A percentile compares a stretch with the other conserved stretches of the same genome.
Evolutionary conservation across 2,113 vertebrate genomes (phyloP).

Genomic region (Semicossyphus pulcher): DNA sequence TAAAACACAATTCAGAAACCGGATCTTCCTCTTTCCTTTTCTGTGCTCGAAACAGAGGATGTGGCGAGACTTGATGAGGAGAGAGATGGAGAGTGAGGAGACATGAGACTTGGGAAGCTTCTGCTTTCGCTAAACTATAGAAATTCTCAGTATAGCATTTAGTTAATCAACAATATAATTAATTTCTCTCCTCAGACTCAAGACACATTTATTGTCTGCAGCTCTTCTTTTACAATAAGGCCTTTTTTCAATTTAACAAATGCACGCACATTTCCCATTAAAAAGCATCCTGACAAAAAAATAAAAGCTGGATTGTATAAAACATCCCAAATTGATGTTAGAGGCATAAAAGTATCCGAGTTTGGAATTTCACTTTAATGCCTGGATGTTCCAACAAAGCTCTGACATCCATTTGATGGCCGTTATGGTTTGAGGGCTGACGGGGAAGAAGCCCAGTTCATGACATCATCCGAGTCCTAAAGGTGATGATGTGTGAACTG

Average conservation of each 20-base stretch:
- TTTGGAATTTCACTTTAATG: conserved; percentile 21
- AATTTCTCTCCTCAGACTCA: no score
- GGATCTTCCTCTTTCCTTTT: conserved; percentile 80
- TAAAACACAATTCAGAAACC: conserved; percentile 82
- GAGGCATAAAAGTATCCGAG: not conserved
- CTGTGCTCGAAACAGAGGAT: conserved; percentile 70
- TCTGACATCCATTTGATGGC: conserved; percentile 16
- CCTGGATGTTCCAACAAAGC: conserved; percentile 25
- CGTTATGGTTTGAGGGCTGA: conserved; percentile 7
- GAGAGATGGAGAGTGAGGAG: conserved; percentile 57
- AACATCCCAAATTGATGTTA: conserved; percentile 11
- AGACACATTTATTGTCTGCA: no score
- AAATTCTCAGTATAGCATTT: conserved; percentile 47
- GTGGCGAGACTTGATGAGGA: conserved; percentile 77
- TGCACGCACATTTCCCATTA: not conserved
- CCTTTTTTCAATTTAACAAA: not conserved
- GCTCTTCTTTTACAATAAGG: no score
- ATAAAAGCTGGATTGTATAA: not conserved
- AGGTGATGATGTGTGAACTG: conserved; percentile 74
- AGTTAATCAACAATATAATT: no score
- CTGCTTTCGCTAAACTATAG: conserved; percentile 37
- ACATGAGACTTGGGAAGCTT: conserved; percentile 41
- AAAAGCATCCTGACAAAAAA: not conserved
- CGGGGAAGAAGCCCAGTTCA: conserved; percentile 25
- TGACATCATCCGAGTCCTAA: conserved; percentile 62